A percentile compares a stretch with the other conserved stretches of the same genome.
Conservation (phyloP, 1,140 invertebrate species). For the Drosophila sucinea region DNA sequence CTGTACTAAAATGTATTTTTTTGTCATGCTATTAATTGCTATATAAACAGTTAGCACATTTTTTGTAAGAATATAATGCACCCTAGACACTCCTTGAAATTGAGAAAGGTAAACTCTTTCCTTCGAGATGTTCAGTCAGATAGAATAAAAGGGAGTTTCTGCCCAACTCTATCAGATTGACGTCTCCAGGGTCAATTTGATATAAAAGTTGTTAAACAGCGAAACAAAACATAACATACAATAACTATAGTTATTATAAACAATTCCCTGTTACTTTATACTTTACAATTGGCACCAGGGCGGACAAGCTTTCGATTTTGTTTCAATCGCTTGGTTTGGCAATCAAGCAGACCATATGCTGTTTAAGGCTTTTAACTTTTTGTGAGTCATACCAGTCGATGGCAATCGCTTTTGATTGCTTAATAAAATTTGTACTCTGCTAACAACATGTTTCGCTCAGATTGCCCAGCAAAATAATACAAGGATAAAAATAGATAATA, state of each 20-base stretch:
- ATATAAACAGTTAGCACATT: no score
- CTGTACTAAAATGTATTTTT: no score
- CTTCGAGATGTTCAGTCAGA: no score
- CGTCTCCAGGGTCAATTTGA: not conserved
- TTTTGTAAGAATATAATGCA: no score
- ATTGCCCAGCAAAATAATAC: not conserved
- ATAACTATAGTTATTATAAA: conserved; percentile 37
- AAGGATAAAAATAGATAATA: not conserved
- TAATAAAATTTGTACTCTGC: conserved; percentile 7
- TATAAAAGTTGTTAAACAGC: conserved; percentile 26
- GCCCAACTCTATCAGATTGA: no score
- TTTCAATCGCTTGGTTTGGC: conserved; percentile 41
- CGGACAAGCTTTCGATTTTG: conserved; percentile 37
- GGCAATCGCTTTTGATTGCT: conserved; percentile 9
- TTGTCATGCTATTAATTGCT: no score
- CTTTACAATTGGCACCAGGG: conserved; percentile 25
- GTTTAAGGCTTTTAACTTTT: conserved; percentile 13
- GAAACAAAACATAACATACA: not conserved
- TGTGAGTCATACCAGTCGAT: conserved; percentile 34
- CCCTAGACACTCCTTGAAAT: no score
- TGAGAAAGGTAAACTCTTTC: no score
- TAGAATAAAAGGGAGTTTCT: no score
- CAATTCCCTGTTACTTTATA: conserved; percentile 17
- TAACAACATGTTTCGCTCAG: not conserved
- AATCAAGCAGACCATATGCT: conserved; percentile 18